These are phyloP conservation scores for Pardalotus punctatus DNA, from an alignment of 2,113 vertebrate genomes.

Conservation along the genomic window DNA sequence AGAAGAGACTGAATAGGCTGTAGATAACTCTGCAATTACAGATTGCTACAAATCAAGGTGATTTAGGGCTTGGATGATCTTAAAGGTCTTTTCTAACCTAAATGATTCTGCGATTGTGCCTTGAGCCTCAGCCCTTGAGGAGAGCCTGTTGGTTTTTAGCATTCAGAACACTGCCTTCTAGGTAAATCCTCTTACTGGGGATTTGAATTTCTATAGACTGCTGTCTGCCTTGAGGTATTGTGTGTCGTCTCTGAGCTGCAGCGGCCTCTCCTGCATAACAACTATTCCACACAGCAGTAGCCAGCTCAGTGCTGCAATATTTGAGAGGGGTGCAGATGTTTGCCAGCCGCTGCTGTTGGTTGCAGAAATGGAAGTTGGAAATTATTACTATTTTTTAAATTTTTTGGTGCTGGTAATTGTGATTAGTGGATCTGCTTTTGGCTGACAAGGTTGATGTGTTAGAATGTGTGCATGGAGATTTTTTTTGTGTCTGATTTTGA, in stretches of 20 bases:
- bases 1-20: not conserved
- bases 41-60: conserved; percentile 38
- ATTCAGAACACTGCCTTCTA: conserved; percentile 67
- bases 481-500: not conserved
- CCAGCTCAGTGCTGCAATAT: conserved; percentile 81
- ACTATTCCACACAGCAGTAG: conserved; percentile 80
- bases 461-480: not conserved
- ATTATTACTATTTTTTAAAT: not conserved
- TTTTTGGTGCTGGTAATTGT: conserved; percentile 18
- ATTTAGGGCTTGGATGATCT: not conserved
- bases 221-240: conserved; percentile 82
- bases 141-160: conserved; percentile 44
- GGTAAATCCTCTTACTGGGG: conserved; percentile 66
- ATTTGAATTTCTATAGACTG: conserved; percentile 71
- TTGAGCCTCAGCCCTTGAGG: conserved; percentile 13
- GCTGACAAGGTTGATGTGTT: conserved; percentile 13
- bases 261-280: conserved; percentile 85
- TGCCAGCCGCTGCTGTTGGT: conserved; percentile 56
- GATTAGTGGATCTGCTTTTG: conserved; percentile 24
- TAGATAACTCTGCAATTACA: conserved; percentile 6
- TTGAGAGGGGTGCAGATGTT: conserved; percentile 72
- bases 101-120: not conserved
- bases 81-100: not conserved
- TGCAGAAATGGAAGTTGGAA: conserved; percentile 56
- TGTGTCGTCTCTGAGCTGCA: conserved; percentile 84